Conservation (phyloP, 92 coral and sea anemone genomes). For the Epizoanthus scotinus region DNA sequence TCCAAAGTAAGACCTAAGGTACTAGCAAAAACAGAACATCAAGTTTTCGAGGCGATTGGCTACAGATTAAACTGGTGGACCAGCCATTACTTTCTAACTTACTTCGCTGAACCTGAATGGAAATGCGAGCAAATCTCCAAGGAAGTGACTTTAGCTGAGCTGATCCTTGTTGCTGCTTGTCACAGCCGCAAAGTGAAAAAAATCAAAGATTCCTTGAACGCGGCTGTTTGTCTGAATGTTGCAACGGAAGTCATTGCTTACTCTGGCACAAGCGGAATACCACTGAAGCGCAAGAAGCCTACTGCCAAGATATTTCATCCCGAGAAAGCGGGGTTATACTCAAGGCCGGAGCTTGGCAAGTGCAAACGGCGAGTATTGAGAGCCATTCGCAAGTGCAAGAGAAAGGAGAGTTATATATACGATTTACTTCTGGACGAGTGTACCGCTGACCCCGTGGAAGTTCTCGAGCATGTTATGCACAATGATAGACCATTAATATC, state of each 20-base stretch:
- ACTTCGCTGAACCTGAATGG: conserved; percentile 8
- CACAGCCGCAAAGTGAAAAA: conserved; percentile 11
- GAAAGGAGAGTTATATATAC: conserved; percentile 16
- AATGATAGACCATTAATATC: no score
- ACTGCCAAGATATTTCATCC: conserved; percentile 8
- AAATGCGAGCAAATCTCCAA: background rate
- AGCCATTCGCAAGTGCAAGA: conserved; percentile 21
- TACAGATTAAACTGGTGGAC: conserved; percentile 36
- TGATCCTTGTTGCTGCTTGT: conserved; percentile 21
- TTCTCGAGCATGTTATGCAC: background rate
- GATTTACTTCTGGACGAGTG: conserved; percentile 19
- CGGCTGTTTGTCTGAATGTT: conserved; percentile 23
- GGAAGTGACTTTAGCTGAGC: conserved; percentile 17
- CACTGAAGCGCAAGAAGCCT: conserved; percentile 15
- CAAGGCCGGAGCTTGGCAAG: conserved; percentile 1
- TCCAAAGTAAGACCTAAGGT: conserved; percentile 28
- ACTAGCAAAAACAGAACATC: conserved; percentile 25
- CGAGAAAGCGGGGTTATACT: conserved; percentile 3
- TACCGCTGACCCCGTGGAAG: conserved; percentile 5
- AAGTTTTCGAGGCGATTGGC: conserved; percentile 12
- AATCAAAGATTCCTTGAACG: conserved; percentile 5
- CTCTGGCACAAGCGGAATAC: conserved; percentile 21
- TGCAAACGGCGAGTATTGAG: conserved; percentile 8
- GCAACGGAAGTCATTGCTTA: conserved; percentile 25
- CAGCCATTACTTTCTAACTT: conserved; percentile 7